Base-by-base conservation (phyloP, 2,888 invertebrate genomes). In the Stegophylla sp. region DNA sequence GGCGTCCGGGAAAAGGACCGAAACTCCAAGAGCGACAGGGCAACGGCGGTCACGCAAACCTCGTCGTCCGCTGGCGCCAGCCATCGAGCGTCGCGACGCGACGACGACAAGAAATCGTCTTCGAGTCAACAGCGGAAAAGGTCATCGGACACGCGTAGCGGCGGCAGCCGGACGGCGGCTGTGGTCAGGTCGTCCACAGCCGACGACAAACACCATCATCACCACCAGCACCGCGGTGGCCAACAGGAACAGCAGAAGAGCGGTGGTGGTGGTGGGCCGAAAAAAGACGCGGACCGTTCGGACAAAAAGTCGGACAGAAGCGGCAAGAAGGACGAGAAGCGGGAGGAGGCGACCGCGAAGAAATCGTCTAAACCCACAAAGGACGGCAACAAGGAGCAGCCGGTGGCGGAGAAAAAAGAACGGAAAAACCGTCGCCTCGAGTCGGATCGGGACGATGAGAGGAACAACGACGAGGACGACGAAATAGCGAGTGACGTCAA, bases 401-500 rank as follows among this genome's bases (percentile, higher is more conserved):
- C n/a, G 82, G 82, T 85, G 56, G 84, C 85, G 0, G 84, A 84
- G 81, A 85, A 85, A 5, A 83, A 83, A 73, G 59, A 75, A 61
- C 67, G 77, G 9, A 51, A 64, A 66, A 63, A 79, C 64, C 73
- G 79, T 69, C 51, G 56, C 20, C 26, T 53, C 20, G 56, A 59
- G 56, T 48, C 81, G 17, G 0, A 91, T 89, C 85, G 92, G 92
- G 85, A 92, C 91, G 85, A 92, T 92, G 0, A 3, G 34, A 3
- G 34, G 34, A 34, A 34, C 34, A 34, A 34, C 34, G 34, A 34
- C 34, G 34, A 23, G 12, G 92, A 93, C 85, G 92, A 93, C 86
- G 92, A 92, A 83, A 17, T 51, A 13, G 43, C 51, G 3, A 64
- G 59, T 1, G 83, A 82, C 26, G 48, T 43, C 12, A 71, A 75